A percentile compares a stretch with the other conserved stretches of the same genome.
These are phyloP conservation scores for Alloplasta piceator DNA, from an alignment of 2,888 invertebrate genomes.

Conservation along the genomic window DNA sequence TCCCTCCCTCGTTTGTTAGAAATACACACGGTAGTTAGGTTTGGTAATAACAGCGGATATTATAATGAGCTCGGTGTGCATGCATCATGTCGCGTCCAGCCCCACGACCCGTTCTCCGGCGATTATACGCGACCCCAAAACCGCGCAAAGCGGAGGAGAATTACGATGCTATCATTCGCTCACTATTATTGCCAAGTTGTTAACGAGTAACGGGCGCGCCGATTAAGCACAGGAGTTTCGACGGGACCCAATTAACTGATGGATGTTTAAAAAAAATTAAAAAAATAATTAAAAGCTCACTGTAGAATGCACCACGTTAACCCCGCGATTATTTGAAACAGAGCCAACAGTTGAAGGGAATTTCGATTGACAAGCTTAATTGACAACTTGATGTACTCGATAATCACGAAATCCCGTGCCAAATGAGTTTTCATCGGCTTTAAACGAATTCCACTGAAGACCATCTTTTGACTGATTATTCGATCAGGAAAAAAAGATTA, in stretches of 20 bases:
- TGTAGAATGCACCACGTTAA: too few species aligned
- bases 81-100: conserved; percentile 1
- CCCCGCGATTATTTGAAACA: background rate
- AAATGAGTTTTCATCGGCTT: too few species aligned
- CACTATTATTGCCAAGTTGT: conserved; percentile 61
- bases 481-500: too few species aligned
- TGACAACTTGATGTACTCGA: background rate
- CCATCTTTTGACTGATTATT: too few species aligned
- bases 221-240: conserved; percentile 41
- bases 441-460: too few species aligned
- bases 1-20: conserved; percentile 44
- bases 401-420: background rate
- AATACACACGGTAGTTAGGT: conserved; percentile 52
- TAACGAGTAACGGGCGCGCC: conserved; percentile 44
- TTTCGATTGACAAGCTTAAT: background rate
- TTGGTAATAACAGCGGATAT: conserved; percentile 25
- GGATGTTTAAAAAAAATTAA: conserved; percentile 2
- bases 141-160: conserved; percentile 31
- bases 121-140: conserved; percentile 11
- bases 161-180: conserved; percentile 52
- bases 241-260: conserved; percentile 51
- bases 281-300: too few species aligned
- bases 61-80: conserved; percentile 50
- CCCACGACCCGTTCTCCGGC: conserved; percentile 1
- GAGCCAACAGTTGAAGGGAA: background rate